Conservation (phyloP, 2,113 vertebrate genomes). For the Anser cygnoides region DNA sequence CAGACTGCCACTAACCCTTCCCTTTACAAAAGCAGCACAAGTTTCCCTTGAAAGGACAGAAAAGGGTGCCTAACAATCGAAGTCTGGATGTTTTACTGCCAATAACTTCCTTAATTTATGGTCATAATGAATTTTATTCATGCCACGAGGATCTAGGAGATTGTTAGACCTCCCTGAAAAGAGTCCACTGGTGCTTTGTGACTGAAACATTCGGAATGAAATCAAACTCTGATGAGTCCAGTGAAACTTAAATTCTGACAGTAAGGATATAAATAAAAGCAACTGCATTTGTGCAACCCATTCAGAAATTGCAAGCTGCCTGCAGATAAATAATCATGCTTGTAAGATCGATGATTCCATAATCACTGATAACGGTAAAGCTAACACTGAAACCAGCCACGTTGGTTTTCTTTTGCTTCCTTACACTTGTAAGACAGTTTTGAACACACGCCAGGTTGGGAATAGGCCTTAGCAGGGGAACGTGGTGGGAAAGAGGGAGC, state of each 20-base stretch:
- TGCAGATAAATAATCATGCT: neutral
- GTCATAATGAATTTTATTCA: neutral
- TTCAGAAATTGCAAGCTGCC: conserved; percentile 2
- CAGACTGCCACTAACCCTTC: neutral
- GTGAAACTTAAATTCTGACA: neutral
- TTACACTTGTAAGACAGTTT: neutral
- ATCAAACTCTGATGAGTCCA: neutral
- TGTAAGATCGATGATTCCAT: neutral
- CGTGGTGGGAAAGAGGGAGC: neutral
- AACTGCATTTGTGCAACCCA: neutral
- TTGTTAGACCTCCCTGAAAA: neutral
- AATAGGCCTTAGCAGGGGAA: neutral
- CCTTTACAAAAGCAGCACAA: neutral
- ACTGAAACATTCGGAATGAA: neutral
- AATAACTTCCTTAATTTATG: neutral
- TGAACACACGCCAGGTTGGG: neutral
- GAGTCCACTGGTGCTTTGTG: neutral
- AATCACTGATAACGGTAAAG: neutral
- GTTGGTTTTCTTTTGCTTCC: neutral
- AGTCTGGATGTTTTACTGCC: neutral
- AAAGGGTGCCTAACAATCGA: neutral
- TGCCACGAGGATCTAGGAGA: neutral
- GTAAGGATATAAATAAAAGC: neutral
- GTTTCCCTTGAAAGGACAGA: conserved; percentile 5
- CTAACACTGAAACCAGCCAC: neutral